Percentiles rank a stretch among this genome's conserved stretches.
Conservation (phyloP, 1,140 invertebrate species). For the Drosophila serrata region DNA sequence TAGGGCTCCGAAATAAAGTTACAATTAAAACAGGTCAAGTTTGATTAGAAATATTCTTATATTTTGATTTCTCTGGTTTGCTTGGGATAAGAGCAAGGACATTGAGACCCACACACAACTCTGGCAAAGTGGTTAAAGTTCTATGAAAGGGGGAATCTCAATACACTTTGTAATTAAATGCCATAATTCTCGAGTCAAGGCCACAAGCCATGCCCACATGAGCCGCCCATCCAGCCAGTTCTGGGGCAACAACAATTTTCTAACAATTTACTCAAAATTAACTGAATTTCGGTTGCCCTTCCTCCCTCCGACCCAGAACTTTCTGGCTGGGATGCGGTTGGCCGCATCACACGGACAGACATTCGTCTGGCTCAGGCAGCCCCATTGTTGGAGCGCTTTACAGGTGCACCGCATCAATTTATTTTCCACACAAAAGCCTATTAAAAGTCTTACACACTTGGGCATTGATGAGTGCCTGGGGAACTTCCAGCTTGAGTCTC, state of each 20-base stretch:
- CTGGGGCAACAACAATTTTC: conserved; percentile 59
- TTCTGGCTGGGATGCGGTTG: conserved; percentile 68
- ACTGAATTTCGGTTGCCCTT: conserved; percentile 52
- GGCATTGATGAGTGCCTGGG: conserved; percentile 60
- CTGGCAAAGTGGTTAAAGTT: neutral
- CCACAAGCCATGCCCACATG: conserved; percentile 36
- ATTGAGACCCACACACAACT: neutral
- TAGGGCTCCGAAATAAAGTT: neutral
- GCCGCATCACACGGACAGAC: conserved; percentile 56
- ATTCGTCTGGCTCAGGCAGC: conserved; percentile 31
- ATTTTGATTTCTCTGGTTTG: no score
- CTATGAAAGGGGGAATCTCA: neutral
- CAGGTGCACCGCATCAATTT: conserved; percentile 82
- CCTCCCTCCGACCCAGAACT: conserved; percentile 13
- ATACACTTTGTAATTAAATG: conserved; percentile 21
- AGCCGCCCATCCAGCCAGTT: conserved; percentile 11
- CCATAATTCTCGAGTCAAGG: conserved; percentile 49
- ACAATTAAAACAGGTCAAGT: neutral
- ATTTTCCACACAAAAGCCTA: conserved; percentile 83
- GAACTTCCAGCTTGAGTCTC: conserved; percentile 32
- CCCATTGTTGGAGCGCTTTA: conserved; percentile 66
- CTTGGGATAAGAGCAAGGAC: neutral
- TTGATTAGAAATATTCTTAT: neutral
- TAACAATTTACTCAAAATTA: conserved; percentile 79
- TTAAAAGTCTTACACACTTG: conserved; percentile 74